These are phyloP conservation scores for Cinclus mexicanus DNA, from an alignment of 2,113 vertebrate genomes.

Conservation along the genomic window DNA sequence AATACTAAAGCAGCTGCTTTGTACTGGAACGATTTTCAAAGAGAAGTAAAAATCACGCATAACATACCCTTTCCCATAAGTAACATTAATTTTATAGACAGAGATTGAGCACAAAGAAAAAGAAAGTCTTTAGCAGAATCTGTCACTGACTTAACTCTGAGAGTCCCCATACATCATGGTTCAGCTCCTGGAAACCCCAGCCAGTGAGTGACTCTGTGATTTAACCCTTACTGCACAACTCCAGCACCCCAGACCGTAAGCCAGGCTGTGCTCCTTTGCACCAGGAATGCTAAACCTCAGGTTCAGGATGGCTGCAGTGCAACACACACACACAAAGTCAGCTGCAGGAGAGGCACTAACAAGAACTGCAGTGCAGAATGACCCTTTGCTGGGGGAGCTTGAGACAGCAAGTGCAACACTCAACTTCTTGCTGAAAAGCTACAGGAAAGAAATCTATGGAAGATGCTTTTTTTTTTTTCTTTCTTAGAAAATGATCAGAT, in stretches of 20 bases:
- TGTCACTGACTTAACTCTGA: not conserved
- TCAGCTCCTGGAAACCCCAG: not conserved
- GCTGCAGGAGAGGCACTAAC: not conserved
- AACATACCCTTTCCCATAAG: not conserved
- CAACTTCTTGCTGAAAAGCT: not conserved
- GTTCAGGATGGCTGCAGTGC: not conserved
- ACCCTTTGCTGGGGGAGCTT: not conserved
- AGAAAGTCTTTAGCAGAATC: not conserved
- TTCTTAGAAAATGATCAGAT: not conserved
- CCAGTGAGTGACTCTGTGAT: not conserved
- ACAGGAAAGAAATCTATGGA: not conserved
- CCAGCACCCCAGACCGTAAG: not conserved
- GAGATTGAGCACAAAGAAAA: not conserved
- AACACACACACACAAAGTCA: accelerated
- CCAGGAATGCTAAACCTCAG: not conserved
- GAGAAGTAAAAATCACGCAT: not conserved
- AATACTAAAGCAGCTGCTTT: not conserved
- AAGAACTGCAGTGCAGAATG: not conserved
- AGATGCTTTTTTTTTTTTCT: not conserved
- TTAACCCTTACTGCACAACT: not conserved
- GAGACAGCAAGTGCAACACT: not conserved
- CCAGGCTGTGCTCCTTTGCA: not conserved
- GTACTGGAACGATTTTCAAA: not conserved
- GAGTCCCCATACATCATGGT: not conserved
- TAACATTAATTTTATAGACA: not conserved